These are phyloP conservation scores for Mya arenaria DNA, from an alignment of 1,140 invertebrate genomes.

Conservation along the genomic window DNA sequence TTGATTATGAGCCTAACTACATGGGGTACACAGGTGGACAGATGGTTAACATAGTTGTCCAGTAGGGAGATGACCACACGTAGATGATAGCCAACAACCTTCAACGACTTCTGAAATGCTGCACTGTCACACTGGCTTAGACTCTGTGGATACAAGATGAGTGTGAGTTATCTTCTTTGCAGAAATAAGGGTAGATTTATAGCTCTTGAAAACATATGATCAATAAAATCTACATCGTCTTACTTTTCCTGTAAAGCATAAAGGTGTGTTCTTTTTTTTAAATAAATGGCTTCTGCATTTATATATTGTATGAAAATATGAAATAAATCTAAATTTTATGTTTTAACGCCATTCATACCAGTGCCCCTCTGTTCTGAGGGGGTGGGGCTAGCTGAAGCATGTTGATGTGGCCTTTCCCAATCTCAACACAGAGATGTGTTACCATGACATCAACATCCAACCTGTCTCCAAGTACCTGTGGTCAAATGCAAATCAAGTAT, in stretches of 20 bases:
- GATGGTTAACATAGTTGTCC: conserved; percentile 66
- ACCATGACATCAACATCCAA: conserved; percentile 68
- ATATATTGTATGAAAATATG: too few relatives aligned
- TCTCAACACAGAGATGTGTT: conserved; percentile 63
- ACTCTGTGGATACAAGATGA: conserved; percentile 48
- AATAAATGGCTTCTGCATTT: too few relatives aligned
- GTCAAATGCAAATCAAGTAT: too few relatives aligned
- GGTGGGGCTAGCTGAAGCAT: conserved; percentile 67
- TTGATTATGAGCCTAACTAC: conserved; percentile 64
- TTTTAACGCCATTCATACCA: conserved; percentile 55
- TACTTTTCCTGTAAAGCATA: too few relatives aligned
- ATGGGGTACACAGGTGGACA: conserved; percentile 59
- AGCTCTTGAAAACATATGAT: too few relatives aligned
- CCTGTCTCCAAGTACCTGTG: conserved; percentile 56
- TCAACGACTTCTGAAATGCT: conserved; percentile 73
- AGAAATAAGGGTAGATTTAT: too few relatives aligned
- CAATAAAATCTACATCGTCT: too few relatives aligned
- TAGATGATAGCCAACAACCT: conserved; percentile 75
- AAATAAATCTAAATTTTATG: too few relatives aligned
- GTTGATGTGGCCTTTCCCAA: conserved; percentile 66
- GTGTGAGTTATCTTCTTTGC: too few relatives aligned
- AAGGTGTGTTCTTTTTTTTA: too few relatives aligned
- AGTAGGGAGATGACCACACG: conserved; percentile 73
- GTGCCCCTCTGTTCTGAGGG: conserved; percentile 47
- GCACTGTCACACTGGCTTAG: conserved; percentile 73